Evolutionary conservation across 2,113 vertebrate species (phyloP), one percentile per base, ranked within the genome.

Genomic region (Shinisaurus crocodilurus): DNA sequence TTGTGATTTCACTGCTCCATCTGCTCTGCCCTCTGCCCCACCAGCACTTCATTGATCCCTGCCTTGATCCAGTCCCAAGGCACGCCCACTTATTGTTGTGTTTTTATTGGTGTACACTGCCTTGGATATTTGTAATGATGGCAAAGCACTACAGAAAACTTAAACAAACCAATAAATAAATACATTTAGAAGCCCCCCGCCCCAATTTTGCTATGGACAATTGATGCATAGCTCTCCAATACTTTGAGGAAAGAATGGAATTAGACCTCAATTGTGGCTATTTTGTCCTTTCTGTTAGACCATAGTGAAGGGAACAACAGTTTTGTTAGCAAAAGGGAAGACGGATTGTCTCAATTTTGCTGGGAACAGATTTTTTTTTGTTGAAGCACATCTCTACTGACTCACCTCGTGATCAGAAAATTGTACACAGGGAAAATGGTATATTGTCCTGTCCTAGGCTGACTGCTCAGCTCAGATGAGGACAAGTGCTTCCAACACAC

Each of bases 271-370:
- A 0, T 0, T 70, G 57, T 74, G 82, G 87, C 85, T 75, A 27
- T 23, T 69, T 48, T 18, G 82, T 76, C 82, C 79, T 76, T 82
- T 87, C 1, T 80, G 32, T 45, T 57, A 84, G 89, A 37, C 1
- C 40, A 1, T 77, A 85, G 6, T 54, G 70, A 81, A 72, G 87
- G 40, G 77, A 86, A 63, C 3, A 69, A 87, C 84, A 79, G 13
- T 90, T 76, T 90, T 29, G n/a, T 72, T 84, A 84, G 82, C 37
- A 65, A 37, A 72, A 34, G 54, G 77, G 82, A 91, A 63, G 69
- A 85, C 54, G 40, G 85, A 82, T 90, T 40, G 60, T 84, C 69
- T 87, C 80, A 88, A 69, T 67, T 84, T 76, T 69, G 29, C 65
- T 83, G 40, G 45, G 79, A 91, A 77, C n/a, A 54, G 76, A 80